A percentile compares a stretch with the other conserved stretches of the same genome.
phyloP scores from a whole-genome alignment of 1,140 invertebrate genomes.

The Tetraneura akinire region DNA sequence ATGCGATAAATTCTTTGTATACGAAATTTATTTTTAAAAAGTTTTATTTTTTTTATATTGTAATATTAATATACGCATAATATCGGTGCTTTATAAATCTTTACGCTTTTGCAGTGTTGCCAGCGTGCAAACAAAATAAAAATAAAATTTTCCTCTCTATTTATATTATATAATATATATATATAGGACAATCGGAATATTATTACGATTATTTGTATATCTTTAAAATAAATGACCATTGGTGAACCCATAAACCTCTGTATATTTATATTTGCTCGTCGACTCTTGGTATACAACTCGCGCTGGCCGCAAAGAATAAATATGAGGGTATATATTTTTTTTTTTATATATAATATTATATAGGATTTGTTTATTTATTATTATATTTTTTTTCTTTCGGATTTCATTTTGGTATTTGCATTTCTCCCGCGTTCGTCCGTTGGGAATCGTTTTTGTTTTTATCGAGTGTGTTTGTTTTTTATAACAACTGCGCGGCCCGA shows the following conservation, averaged over 20 bases:
- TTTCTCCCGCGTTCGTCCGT: constrained; percentile 21
- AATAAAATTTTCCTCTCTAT: neutral
- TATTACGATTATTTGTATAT: constrained; percentile 22
- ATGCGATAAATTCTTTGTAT: too few relatives aligned
- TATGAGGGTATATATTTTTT: constrained; percentile 24
- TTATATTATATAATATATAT: too few relatives aligned
- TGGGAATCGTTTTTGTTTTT: constrained; percentile 31
- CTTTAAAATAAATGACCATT: constrained; percentile 10
- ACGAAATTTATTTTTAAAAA: too few relatives aligned
- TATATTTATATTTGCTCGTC: neutral
- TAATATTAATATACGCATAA: too few relatives aligned
- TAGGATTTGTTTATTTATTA: too few relatives aligned
- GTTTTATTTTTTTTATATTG: too few relatives aligned
- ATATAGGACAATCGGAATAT: neutral
- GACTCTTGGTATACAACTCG: constrained; percentile 16
- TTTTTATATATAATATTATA: neutral
- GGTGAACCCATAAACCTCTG: neutral
- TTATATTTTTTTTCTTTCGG: neutral
- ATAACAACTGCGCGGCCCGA: neutral
- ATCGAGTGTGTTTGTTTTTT: constrained; percentile 32
- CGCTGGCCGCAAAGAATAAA: constrained; percentile 37
- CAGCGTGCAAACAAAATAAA: neutral
- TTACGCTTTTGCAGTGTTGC: too few relatives aligned
- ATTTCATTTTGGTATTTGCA: constrained; percentile 11
- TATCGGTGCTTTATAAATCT: too few relatives aligned